Evolutionary conservation across 2,113 vertebrate species (phyloP).

Genomic region (Struthio camelus): DNA sequence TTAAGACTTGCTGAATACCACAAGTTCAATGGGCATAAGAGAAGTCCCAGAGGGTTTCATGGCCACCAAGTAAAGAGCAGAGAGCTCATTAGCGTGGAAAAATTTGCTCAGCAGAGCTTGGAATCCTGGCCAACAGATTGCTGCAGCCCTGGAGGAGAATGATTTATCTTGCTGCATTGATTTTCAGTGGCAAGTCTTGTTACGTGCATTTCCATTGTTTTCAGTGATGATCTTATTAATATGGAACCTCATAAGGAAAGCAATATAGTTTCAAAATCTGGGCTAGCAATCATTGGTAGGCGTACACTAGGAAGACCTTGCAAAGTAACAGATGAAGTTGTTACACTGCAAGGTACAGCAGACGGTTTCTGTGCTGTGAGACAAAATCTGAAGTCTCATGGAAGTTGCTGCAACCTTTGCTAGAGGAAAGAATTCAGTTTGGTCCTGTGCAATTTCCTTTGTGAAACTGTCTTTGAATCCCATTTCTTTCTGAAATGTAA

Average conservation of each 20-base stretch:
- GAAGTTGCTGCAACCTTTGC: not conserved
- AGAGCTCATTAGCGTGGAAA: not conserved
- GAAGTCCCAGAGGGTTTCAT: not conserved
- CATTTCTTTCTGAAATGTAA: not conserved
- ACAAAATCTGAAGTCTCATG: not conserved
- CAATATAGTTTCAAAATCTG: not conserved
- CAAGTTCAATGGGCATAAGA: not conserved
- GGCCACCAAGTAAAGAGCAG: not conserved
- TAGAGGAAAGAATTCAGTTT: not conserved
- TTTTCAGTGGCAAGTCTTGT: not conserved
- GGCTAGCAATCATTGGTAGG: too few relatives aligned
- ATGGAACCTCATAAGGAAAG: not conserved
- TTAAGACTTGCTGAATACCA: not conserved
- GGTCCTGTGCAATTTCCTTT: not conserved
- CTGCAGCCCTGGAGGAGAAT: not conserved
- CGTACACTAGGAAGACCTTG: not conserved
- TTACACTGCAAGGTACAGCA: not conserved
- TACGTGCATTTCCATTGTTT: not conserved
- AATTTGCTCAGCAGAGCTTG: not conserved
- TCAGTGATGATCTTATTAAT: not conserved
- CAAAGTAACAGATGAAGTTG: not conserved
- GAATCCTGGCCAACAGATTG: not conserved
- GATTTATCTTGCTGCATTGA: not conserved
- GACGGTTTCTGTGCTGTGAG: not conserved
- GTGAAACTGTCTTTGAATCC: not conserved